Evolutionary conservation across 2,797 vertebrate genomes (phyloP), one percentile per base, ranked within the genome.

Genomic region (Halcyon leucocephala): DNA sequence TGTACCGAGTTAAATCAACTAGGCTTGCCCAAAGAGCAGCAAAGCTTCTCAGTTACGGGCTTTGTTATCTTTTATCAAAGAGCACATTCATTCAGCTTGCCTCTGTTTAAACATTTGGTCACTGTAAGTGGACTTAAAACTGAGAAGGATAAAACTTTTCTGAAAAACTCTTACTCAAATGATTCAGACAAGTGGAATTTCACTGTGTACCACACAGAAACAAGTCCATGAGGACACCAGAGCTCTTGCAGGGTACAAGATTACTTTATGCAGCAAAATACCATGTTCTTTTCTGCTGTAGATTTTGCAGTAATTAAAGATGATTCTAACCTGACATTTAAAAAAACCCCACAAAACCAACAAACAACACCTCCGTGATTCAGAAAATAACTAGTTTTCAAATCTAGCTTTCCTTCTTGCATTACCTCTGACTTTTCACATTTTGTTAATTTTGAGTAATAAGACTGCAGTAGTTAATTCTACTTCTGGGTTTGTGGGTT

Each of bases 11-110:
- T 97, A 93, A 94, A 89, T 42, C 91, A 96, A 89, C 86, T 89
- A 41, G 12, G 69, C 55, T 77, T 60, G 67, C 71, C 93, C 90
- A 91, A 83, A 92, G 67, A 83, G 86, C 79, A 83, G 80, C 88
- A 95, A 95, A 97, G 93, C 91, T 94, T 55, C 95, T 96, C 97
- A 95, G 87, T 80, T 93, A 72, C 2, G 2, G 62, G 67, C 95
- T 97, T 96, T 97, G 90, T 96, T 97, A 93, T 97, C 94, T 92
- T 83, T 91, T 83, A 78, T 97, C 95, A 97, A 97, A 97, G 96
- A 86, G 82, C 29, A 74, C 97, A 96, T 97, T 97, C 94, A 96
- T 97, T 91, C 86, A 83, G 78, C 57, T 93, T 7, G 69, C 94
- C 82, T 91, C 86, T 89, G 88, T 79, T 95, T 76, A 90, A 97